Percentiles rank a stretch among this genome's conserved stretches.
Conservation (phyloP, 2,888 invertebrate genomes). For the Heliconius erato region DNA sequence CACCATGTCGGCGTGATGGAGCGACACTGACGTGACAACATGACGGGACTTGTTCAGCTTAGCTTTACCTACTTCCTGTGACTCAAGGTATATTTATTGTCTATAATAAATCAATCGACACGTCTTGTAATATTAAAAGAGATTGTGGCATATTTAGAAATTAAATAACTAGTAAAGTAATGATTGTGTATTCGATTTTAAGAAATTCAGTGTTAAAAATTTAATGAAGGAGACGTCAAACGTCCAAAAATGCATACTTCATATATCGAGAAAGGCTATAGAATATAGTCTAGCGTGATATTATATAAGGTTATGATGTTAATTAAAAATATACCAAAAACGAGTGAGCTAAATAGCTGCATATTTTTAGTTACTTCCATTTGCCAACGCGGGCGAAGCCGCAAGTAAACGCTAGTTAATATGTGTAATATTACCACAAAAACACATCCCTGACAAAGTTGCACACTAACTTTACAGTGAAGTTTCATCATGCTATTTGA, state of each 20-base stretch:
- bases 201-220: background rate
- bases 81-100: background rate
- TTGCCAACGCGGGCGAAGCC: too few species aligned
- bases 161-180: background rate
- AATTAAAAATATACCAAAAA: too few species aligned
- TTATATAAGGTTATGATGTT: too few species aligned
- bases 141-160: background rate
- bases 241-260: too few species aligned
- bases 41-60: background rate
- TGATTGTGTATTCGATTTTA: background rate
- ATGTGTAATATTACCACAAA: background rate
- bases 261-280: too few species aligned
- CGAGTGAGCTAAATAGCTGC: too few species aligned
- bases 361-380: too few species aligned
- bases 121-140: background rate
- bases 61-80: slow-evolving; percentile 14
- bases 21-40: slow-evolving; percentile 12
- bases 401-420: too few species aligned
- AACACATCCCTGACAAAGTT: slow-evolving; percentile 15
- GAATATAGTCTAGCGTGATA: too few species aligned
- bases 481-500: slow-evolving; percentile 65
- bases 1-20: background rate
- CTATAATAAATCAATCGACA: background rate
- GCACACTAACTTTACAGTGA: slow-evolving; percentile 39
- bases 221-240: too few species aligned